Evolutionary conservation across 2,888 invertebrate species (phyloP), one percentile per base, ranked within the genome.

Genomic region (Luperina testacea): DNA sequence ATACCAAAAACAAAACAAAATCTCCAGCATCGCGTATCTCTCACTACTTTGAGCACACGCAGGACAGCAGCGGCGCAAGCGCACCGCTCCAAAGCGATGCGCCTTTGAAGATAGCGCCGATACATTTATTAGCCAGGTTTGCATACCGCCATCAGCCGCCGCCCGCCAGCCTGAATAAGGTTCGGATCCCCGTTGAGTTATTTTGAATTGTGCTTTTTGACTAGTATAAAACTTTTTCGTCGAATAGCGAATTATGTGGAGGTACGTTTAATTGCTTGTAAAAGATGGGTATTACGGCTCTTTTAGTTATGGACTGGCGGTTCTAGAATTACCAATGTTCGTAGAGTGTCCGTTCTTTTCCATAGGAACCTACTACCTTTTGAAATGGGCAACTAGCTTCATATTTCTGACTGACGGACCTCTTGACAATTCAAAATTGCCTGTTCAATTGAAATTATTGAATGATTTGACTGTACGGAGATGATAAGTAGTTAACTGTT

Each of bases 101-200:
- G 92, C 94, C 96, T 96, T 96, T 96, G 96, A 93, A 95, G 96
- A 96, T 96, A 94, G 95, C 96, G 95, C 90, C 95, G 93, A 95
- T 95, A 95, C 96, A 95, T 96, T 96, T 96, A 96, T 96, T 95
- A 94, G 93, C 90, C 90, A 87, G 90, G 90, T 93, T 94, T 95
- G 95, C 95, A 94, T 95, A 93, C 94, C 86, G 88, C 88, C 88
- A 88, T 88, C 88, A 88, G 78, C 86, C 78, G 81, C 77, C 87
- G 80, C 82, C 86, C 87, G 82, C 82, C 84, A 87, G 77, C 74
- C 86, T 84, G 81, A 84, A 89, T 88, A 88, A 84, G 84, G 88
- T 84, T 79, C 77, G 79, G 70, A 78, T 85, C 89, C 80, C 78
- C 74, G 86, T 81, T 88, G 84, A 87, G 86, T 89, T 89, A 87